Base-by-base conservation (phyloP, 2,888 invertebrate genomes). In the Ornithoptera priamus region DNA sequence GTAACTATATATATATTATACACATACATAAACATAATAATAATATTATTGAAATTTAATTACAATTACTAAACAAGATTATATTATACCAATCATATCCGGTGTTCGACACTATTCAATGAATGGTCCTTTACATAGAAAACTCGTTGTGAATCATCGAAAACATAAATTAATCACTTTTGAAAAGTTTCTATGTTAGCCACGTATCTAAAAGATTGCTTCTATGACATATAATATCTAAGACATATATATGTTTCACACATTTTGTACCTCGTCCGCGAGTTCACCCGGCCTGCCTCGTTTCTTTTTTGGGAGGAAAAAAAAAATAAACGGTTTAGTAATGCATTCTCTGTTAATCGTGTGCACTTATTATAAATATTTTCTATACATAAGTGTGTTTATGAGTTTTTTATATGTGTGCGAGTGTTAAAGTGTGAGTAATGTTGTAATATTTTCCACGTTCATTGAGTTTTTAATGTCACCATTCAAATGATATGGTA, bases 261-360 rank as follows among this genome's bases (percentile, higher is more conserved):
- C 90, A 84, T 81, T 82, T 79, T 87, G 85, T 92, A 90, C 92
- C 95, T 95, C 96, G 92, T 96, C 96, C 93, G 94, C 85, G 93
- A 96, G 94, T 94, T 95, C 96, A 90, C 96, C 97, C 87, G 96
- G 96, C 89, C 96, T 96, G 92, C 94, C 94, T 91, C 94, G 94
- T 93, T 94, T 93, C 94, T 94, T 94, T 92, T 93, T 92, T 46
- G 46, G 46, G 46, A 93, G 92, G 92, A 93, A 93, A 84, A 93
- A 93, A 84, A 93, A 91, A 92, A 89, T 82, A 88, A 85, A 81
- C 81, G 82, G 84, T 88, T 90, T 90, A 90, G 92, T 90, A 86
- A 85, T 78, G 84, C 89, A 90, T 90, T 90, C 89, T 85, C 85
- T 88, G 89, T 91, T 90, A 90, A 85, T 81, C 71, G 76, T 82